Evolutionary conservation across 1,140 invertebrate species (phyloP), one percentile per base, ranked within the genome.

Genomic region (Megalonaias nervosa): DNA sequence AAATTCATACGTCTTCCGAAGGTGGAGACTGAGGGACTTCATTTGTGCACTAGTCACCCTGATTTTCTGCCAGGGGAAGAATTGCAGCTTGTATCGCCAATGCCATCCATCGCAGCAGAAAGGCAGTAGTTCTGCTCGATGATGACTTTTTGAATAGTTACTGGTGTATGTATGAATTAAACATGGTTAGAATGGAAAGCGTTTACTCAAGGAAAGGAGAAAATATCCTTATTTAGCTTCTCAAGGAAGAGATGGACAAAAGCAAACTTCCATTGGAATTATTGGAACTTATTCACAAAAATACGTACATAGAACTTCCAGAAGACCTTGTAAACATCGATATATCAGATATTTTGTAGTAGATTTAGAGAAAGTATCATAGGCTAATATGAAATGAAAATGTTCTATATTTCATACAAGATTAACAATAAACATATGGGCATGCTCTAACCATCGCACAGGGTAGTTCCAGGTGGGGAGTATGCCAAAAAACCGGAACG

Each of bases 31-130:
- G 26, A 26, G 2, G 26, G 26, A 2, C 26, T 26, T 2, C 26
- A 26, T 26, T 26, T 26, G 26, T 26, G 26, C 26, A 26, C 2
- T 26, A 1, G 2, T 26, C 26, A 26, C 26, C 26, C 1, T 26
- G 26, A 26, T 26, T 26, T 26, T 26, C 26, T 26, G 26, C 26
- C 26, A 26, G 26, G 17, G 80, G 26, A 81, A 11, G 59, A 21
- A 94, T 94, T 67, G 93, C 93, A 0, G 93, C 94, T 80, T 92
- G 92, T 77, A 93, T 94, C 60, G 85, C 93, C 21, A 91, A 91
- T 62, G 92, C 92, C 79, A 92, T 94, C 65, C 90, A 92, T 23
- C 19, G 57, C 68, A 94, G 93, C 84, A 91, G 92, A 65, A 93
- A 92, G 87, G 93, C 93, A 38, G 87, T 94, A 58, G 86, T 94